phyloP scores from a whole-genome alignment of 2,888 invertebrate species.

The Agrotis puta region DNA sequence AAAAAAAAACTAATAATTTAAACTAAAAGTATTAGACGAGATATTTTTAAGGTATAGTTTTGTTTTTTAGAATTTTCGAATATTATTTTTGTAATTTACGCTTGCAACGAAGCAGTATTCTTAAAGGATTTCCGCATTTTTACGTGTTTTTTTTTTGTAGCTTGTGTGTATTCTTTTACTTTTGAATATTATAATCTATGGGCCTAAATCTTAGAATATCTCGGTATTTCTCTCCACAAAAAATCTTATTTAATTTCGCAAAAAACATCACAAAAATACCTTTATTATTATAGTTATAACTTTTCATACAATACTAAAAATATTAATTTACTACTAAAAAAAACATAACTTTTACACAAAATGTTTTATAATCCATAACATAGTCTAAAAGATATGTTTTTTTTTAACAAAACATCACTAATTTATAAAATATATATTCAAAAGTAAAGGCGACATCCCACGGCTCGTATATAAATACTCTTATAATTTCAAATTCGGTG shows the following conservation, averaged over 20 bases:
- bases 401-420: slow-evolving; percentile 42
- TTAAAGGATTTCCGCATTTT: slow-evolving; percentile 67
- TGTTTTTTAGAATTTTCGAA: slow-evolving; percentile 73
- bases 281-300: background rate
- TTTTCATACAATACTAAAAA: slow-evolving; percentile 9
- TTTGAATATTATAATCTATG: slow-evolving; percentile 39
- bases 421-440: slow-evolving; percentile 24
- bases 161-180: slow-evolving; percentile 44
- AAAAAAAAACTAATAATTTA: slow-evolving; percentile 73
- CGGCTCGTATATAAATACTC: slow-evolving; percentile 65
- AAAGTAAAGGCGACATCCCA: slow-evolving; percentile 38
- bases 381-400: slow-evolving; percentile 42
- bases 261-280: slow-evolving; percentile 31
- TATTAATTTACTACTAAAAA: slow-evolving; percentile 3
- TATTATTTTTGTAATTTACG: slow-evolving; percentile 84
- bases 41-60: slow-evolving; percentile 83
- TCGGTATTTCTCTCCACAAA: background rate
- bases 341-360: slow-evolving; percentile 36
- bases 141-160: slow-evolving; percentile 40
- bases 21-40: slow-evolving; percentile 81
- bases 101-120: slow-evolving; percentile 89
- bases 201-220: slow-evolving; percentile 28
- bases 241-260: background rate
- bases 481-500: slow-evolving; percentile 73
- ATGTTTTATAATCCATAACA: slow-evolving; percentile 14